Percentiles rank a stretch among this genome's conserved stretches.
Evolutionary conservation across 2,888 invertebrate genomes (phyloP).

Genomic region (Cephus sareptanus): DNA sequence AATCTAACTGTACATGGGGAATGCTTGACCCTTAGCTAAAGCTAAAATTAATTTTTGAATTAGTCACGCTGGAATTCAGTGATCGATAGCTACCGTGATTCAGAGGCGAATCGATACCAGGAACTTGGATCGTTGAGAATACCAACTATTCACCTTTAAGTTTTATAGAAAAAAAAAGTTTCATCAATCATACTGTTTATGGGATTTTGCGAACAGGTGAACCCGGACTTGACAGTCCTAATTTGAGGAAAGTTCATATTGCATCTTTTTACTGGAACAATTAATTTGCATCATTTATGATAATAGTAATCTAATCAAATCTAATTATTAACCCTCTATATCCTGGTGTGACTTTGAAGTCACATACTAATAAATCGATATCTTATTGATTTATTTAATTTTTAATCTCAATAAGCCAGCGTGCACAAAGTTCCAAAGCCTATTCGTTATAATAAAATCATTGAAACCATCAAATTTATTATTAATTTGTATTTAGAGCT

Average conservation of each 20-base stretch:
- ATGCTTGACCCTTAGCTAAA: not conserved
- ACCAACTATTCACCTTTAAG: not conserved
- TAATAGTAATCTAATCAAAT: not conserved
- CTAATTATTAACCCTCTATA: not conserved
- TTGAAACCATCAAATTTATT: too few relatives aligned
- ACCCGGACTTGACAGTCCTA: not conserved
- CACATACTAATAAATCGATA: too few relatives aligned
- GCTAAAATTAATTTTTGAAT: not conserved
- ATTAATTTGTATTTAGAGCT: too few relatives aligned
- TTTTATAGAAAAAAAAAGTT: not conserved
- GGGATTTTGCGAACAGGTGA: not conserved
- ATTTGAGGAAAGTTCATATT: not conserved
- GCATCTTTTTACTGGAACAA: not conserved
- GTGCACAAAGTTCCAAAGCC: not conserved
- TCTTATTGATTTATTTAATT: too few relatives aligned
- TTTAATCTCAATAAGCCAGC: not conserved
- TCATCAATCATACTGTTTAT: not conserved
- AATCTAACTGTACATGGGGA: not conserved
- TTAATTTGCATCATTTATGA: not conserved
- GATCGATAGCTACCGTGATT: conserved; percentile 29
- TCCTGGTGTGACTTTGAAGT: too few relatives aligned
- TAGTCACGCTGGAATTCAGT: conserved; percentile 24
- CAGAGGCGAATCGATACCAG: conserved; percentile 26
- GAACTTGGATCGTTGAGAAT: conserved; percentile 17
- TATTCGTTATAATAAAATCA: not conserved